Base-by-base conservation (phyloP, 2,113 vertebrate species). In the Theristicus caerulescens region DNA sequence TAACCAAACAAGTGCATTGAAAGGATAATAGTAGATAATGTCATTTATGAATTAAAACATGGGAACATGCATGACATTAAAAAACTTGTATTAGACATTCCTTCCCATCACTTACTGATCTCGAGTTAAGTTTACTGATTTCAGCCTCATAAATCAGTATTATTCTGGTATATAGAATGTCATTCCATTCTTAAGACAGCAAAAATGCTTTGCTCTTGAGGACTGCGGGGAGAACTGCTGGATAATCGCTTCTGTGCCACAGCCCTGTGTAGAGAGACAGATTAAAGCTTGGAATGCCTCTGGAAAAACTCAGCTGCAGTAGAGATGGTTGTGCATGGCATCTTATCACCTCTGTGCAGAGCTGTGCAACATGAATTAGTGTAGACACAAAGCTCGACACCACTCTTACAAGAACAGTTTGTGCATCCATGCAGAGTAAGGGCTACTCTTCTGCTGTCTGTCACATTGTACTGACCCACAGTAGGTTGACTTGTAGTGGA, bases 321-420 rank as follows among this genome's bases (percentile, higher is more conserved):
- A 49, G 36, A 40, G 31, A 3, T 19, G 58, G 11, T 8, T 38
- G 76, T 4, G 22, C 24, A 19, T 14, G 29, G n/a, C 31, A 12
- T 61, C 32, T 31, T 69, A 7, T 36, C 3, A 7, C 14, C 31
- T 20, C 46, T 54, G 3, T 65, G 81, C 44, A 65, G 52, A 74
- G 29, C 38, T 52, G 52, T 24, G 57, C n/a, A 22, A 8, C 25
- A 4, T 15, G 13, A 21, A 83, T 27, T 55, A 81, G 34, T 2
- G 5, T 31, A 51, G 71, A 7, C 31, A 32, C 1, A 0, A 15
- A 66, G 13, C 8, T 82, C 3, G 7, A 14, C 20, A 6, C 12
- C 0, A 0, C 36, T 82, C 36, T 74, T 71, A 31, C 0, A 6
- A 13, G 49, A 65, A 12, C 0, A 0, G 9, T 82, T 9, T 51